Percentiles rank a stretch among this genome's conserved stretches.
Evolutionary conservation across 2,797 vertebrate species (phyloP).

Genomic region (Eulemur mongoz): DNA sequence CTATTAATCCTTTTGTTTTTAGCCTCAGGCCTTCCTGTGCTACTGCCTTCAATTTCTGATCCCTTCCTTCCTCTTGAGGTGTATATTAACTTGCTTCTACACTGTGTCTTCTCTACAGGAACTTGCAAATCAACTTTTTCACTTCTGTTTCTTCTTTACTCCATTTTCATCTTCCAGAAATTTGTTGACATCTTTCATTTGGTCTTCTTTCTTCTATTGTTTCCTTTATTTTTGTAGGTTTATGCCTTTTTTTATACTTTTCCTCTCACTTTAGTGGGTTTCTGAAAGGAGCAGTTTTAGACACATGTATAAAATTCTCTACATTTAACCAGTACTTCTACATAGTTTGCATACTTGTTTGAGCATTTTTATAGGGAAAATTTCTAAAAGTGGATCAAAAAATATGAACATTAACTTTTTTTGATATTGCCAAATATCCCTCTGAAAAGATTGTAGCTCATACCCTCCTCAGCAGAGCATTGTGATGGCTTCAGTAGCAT

Average conservation of each 20-base stretch:
- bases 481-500: background rate
- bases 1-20: background rate
- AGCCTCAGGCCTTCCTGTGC: background rate
- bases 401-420: background rate
- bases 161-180: background rate
- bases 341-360: background rate
- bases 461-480: background rate
- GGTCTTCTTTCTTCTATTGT: background rate
- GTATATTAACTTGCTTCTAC: background rate
- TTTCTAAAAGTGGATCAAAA: constrained; percentile 5
- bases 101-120: background rate
- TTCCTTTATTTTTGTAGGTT: background rate
- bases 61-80: background rate
- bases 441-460: background rate
- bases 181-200: background rate
- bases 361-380: background rate
- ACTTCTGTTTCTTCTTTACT: background rate
- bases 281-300: constrained; percentile 2
- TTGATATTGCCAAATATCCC: background rate
- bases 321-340: background rate
- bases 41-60: background rate
- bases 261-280: background rate
- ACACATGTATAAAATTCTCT: background rate
- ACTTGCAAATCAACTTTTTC: constrained; percentile 1
- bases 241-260: background rate